A percentile compares a stretch with the other conserved stretches of the same genome.
phyloP scores from a whole-genome alignment of 2,797 vertebrate genomes.

The Mastacembelus armatus region DNA sequence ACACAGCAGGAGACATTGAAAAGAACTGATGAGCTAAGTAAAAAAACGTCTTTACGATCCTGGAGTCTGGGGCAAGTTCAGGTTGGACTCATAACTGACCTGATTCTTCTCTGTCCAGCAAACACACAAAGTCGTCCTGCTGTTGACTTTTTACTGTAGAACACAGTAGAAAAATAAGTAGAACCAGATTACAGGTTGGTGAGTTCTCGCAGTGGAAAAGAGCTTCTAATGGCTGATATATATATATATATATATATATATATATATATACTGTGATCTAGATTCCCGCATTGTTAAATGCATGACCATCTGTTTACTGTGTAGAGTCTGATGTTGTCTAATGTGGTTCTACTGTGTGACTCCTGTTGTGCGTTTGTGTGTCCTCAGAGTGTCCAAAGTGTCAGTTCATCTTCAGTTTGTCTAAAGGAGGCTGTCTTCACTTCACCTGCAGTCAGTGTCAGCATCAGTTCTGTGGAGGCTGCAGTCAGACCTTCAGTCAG shows the following conservation, averaged over 20 bases:
- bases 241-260: too few species aligned
- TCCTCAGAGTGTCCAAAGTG: constrained; percentile 82
- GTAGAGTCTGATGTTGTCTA: not conserved
- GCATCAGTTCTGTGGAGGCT: constrained; percentile 85
- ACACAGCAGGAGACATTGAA: too few species aligned
- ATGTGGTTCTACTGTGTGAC: not conserved
- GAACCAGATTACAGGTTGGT: not conserved
- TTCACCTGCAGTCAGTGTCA: constrained; percentile 85
- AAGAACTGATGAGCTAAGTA: too few species aligned
- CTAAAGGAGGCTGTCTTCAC: constrained; percentile 86
- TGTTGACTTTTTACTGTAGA: too few species aligned
- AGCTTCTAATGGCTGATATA: not conserved
- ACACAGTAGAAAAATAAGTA: not conserved
- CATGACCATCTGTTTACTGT: too few species aligned
- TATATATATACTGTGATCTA: too few species aligned
- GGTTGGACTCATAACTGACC: too few species aligned
- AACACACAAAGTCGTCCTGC: too few species aligned
- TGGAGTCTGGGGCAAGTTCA: too few species aligned
- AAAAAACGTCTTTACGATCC: too few species aligned
- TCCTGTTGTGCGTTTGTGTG: not conserved
- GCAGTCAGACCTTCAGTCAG: constrained; percentile 72
- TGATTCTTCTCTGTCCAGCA: too few species aligned
- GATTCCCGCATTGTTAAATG: too few species aligned
- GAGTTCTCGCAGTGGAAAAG: not conserved
- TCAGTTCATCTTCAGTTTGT: constrained; percentile 78